phyloP scores from a whole-genome alignment of 2,888 invertebrate species.

The Azorinus chamasolen region DNA sequence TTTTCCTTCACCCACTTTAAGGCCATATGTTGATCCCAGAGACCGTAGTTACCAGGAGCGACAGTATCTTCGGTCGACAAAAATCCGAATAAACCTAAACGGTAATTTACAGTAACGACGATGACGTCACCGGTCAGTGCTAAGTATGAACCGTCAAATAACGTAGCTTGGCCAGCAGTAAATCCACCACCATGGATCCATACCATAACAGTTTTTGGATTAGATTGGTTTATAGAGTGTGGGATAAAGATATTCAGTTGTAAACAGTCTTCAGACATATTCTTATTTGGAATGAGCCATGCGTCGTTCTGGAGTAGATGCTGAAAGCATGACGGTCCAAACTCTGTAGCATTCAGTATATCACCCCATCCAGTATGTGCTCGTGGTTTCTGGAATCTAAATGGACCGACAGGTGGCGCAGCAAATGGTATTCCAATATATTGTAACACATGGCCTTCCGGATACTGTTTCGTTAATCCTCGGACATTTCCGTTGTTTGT shows the following conservation, averaged over 20 bases:
- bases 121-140: conserved; percentile 68
- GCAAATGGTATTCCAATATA: conserved; percentile 66
- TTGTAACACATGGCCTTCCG: conserved; percentile 40
- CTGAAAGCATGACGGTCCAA: conserved; percentile 68
- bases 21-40: conserved; percentile 72
- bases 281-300: conserved; percentile 52
- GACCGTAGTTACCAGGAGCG: conserved; percentile 67
- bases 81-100: conserved; percentile 74
- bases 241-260: conserved; percentile 71
- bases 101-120: conserved; percentile 71
- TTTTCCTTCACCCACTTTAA: conserved; percentile 73
- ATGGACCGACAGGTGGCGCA: conserved; percentile 57
- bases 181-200: conserved; percentile 77
- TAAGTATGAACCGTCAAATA: conserved; percentile 66
- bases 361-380: conserved; percentile 36
- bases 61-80: conserved; percentile 57
- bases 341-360: conserved; percentile 45
- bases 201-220: conserved; percentile 67
- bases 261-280: conserved; percentile 72
- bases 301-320: conserved; percentile 53
- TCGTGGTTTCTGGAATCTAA: conserved; percentile 58
- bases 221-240: conserved; percentile 17
- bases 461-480: conserved; percentile 28
- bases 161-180: conserved; percentile 62
- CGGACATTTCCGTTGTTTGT: conserved; percentile 48